Evolutionary conservation across 1,140 invertebrate species (phyloP).

Genomic region (Carcinoscorpius rotundicauda): DNA sequence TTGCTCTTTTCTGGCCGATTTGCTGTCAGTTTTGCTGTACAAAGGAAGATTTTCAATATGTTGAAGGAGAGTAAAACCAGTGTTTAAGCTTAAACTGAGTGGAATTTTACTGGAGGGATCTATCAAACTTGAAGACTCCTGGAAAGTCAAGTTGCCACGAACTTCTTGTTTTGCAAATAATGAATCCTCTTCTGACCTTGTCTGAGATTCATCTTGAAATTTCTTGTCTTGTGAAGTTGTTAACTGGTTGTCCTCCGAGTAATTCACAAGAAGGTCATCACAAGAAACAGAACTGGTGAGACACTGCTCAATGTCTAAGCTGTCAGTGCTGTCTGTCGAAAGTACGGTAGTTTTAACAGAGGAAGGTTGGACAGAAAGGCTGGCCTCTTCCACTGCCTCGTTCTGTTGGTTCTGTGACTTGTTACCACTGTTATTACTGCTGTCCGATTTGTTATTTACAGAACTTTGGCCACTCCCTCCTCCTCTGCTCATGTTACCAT

Average conservation of each 20-base stretch:
- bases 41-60: background rate
- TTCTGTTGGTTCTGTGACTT: too few relatives aligned
- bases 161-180: background rate
- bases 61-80: conserved; percentile 18
- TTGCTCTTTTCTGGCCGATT: conserved; percentile 1
- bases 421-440: too few relatives aligned
- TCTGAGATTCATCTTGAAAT: background rate
- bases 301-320: conserved; percentile 18
- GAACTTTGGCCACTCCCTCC: background rate
- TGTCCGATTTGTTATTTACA: background rate
- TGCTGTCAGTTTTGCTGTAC: conserved; percentile 3
- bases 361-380: too few relatives aligned
- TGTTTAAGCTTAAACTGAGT: conserved; percentile 15
- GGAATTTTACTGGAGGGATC: conserved; percentile 7
- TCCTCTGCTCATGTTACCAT: background rate
- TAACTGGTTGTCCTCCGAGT: too few relatives aligned
- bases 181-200: background rate
- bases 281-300: conserved; percentile 18
- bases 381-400: too few relatives aligned
- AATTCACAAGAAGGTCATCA: conserved; percentile 8
- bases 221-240: too few relatives aligned
- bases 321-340: conserved; percentile 17
- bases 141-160: background rate
- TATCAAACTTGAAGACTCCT: background rate
- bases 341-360: too few relatives aligned